Conservation (phyloP, 2,797 vertebrate genomes). For the Apogon hyalosoma region DNA sequence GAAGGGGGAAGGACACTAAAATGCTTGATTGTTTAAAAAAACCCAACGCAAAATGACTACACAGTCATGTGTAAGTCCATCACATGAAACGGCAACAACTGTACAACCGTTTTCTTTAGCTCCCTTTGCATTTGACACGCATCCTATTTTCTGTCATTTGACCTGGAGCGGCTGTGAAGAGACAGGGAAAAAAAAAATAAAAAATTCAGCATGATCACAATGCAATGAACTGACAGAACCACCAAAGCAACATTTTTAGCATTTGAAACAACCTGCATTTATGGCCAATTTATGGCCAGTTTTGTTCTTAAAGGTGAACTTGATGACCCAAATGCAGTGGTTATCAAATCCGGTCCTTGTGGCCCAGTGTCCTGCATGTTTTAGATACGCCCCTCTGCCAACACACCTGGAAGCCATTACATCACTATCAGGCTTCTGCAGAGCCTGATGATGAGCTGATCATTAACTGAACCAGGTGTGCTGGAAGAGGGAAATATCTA, state of each 20-base stretch:
- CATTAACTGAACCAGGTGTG: no score
- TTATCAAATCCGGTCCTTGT: no score
- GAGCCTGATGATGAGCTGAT: no score
- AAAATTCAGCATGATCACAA: neutral
- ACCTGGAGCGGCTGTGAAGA: slow-evolving; percentile 92
- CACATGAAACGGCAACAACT: slow-evolving; percentile 55
- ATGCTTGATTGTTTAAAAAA: slow-evolving; percentile 66
- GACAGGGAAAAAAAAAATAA: neutral
- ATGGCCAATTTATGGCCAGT: neutral
- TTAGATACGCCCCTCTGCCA: no score
- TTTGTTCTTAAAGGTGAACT: neutral
- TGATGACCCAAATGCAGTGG: no score
- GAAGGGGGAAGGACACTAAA: slow-evolving; percentile 70
- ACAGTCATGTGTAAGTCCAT: slow-evolving; percentile 59
- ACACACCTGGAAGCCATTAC: no score
- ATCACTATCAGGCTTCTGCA: no score
- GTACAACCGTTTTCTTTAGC: slow-evolving; percentile 60
- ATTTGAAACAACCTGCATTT: neutral
- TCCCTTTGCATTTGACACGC: slow-evolving; percentile 50
- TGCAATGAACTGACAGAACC: neutral
- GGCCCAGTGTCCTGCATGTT: no score
- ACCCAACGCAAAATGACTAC: slow-evolving; percentile 48
- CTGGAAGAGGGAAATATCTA: no score
- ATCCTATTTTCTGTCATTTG: slow-evolving; percentile 92
- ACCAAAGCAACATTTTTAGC: neutral